Evolutionary conservation across 2,888 invertebrate species (phyloP).

Genomic region (Fissipunctia ypsillon): DNA sequence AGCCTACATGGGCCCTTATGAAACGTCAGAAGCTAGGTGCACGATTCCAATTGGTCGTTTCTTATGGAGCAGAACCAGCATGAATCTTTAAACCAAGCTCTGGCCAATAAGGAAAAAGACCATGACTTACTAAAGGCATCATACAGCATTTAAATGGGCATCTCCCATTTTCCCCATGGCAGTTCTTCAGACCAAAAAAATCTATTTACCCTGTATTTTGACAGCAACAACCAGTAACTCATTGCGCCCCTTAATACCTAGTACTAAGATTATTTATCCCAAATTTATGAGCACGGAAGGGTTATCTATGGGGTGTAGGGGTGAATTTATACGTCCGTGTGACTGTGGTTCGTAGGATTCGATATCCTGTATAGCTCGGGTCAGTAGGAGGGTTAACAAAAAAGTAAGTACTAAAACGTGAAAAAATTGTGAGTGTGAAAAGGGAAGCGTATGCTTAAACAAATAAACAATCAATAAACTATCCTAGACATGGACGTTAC

Average conservation of each 20-base stretch:
- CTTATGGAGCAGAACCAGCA: too few relatives aligned
- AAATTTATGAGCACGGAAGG: constrained; percentile 81
- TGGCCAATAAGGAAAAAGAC: background rate
- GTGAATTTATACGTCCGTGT: constrained; percentile 80
- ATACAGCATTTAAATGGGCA: background rate
- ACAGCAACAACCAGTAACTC: constrained; percentile 68
- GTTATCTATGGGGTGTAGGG: constrained; percentile 80
- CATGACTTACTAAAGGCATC: background rate
- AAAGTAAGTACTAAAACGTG: background rate
- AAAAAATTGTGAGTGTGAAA: background rate
- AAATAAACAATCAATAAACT: too few relatives aligned
- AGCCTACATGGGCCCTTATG: too few relatives aligned
- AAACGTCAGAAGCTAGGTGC: too few relatives aligned
- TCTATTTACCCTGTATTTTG: constrained; percentile 56
- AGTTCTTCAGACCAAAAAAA: constrained; percentile 38
- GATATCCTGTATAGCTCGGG: constrained; percentile 75
- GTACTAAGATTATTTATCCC: constrained; percentile 83
- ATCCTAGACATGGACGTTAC: too few relatives aligned
- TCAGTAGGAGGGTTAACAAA: constrained; percentile 58
- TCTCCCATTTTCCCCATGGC: too few relatives aligned
- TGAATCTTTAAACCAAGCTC: background rate
- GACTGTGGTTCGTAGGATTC: constrained; percentile 73
- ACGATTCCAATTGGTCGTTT: too few relatives aligned
- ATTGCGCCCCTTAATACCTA: constrained; percentile 73
- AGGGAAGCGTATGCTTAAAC: too few relatives aligned